Conservation (phyloP, 2,113 vertebrate species). For the Ifrita kowaldi region DNA sequence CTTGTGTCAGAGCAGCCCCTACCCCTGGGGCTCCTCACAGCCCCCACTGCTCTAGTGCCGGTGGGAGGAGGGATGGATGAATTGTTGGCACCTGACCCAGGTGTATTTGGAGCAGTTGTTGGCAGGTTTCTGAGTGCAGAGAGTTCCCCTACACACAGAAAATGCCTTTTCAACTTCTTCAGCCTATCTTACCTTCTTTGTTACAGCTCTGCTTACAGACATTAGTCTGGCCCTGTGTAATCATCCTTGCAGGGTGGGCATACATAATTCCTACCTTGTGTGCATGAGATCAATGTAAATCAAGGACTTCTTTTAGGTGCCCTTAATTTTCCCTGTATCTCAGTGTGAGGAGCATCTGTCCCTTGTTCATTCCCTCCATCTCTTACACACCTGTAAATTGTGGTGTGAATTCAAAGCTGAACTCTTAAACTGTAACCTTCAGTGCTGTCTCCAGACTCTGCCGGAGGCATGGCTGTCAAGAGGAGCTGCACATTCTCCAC, state of each 20-base stretch:
- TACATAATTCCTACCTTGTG: background rate
- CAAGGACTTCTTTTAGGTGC: background rate
- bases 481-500: background rate
- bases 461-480: background rate
- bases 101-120: background rate
- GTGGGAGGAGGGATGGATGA: background rate
- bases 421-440: background rate
- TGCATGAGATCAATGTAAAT: background rate
- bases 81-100: background rate
- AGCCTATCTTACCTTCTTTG: background rate
- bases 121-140: background rate
- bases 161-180: background rate
- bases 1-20: background rate
- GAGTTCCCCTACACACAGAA: background rate
- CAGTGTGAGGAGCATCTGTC: background rate
- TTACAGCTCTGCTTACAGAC: background rate
- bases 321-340: background rate
- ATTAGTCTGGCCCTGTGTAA: background rate
- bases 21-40: background rate
- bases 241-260: background rate
- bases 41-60: rapidly evolving
- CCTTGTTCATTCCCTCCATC: background rate
- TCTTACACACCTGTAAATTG: background rate
- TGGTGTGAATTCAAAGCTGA: background rate
- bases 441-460: background rate